Conservation (phyloP, 2,888 invertebrate species). For the Caenorhabditis panamensis region DNA sequence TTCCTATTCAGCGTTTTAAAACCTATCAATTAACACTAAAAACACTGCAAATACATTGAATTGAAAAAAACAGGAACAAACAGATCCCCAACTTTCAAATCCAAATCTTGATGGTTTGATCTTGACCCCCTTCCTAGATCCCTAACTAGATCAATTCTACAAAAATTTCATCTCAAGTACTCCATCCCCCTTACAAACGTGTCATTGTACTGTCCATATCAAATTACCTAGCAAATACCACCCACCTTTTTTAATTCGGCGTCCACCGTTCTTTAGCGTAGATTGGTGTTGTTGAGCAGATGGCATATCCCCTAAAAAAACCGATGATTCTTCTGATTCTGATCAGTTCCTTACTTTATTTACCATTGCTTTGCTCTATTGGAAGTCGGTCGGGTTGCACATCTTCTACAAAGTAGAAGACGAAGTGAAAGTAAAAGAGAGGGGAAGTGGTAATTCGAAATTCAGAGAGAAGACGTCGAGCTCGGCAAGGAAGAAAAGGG, state of each 20-base stretch:
- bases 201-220: no score
- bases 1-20: no score
- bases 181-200: no score
- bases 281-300: constrained; percentile 65
- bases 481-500: no score
- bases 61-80: no score
- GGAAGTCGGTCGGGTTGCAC: constrained; percentile 43
- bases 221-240: neutral
- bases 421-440: constrained; percentile 8
- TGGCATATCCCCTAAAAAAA: constrained; percentile 60
- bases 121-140: no score
- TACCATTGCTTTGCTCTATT: constrained; percentile 54
- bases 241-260: constrained; percentile 60
- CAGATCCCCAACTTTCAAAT: neutral
- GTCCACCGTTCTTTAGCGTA: constrained; percentile 61
- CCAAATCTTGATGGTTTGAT: constrained; percentile 13
- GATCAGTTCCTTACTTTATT: constrained; percentile 47
- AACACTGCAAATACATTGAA: no score
- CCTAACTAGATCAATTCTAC: neutral
- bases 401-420: constrained; percentile 33
- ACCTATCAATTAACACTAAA: no score
- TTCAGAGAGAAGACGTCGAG: neutral
- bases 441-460: neutral
- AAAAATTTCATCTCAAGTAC: no score
- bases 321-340: neutral